phyloP scores from a whole-genome alignment of 2,888 invertebrate species.

The Gymnocheta viridis region DNA sequence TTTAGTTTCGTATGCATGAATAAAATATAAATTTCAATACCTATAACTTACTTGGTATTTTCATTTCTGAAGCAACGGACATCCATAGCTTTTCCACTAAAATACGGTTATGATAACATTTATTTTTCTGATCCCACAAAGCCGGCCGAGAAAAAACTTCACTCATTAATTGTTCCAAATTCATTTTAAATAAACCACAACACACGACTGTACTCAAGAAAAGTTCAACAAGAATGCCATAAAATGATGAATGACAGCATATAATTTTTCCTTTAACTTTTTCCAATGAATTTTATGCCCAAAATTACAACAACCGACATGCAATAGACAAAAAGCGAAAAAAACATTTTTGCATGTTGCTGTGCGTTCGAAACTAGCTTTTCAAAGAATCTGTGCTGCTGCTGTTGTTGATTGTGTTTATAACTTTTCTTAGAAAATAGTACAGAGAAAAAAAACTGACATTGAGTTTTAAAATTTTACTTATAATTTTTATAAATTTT shows the following conservation, averaged over 20 bases:
- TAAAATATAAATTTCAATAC: conserved; percentile 9
- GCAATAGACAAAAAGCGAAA: neutral
- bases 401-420: no score
- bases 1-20: neutral
- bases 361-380: neutral
- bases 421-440: no score
- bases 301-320: neutral
- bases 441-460: no score
- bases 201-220: conserved; percentile 7
- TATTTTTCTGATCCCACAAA: no score
- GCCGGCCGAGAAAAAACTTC: no score
- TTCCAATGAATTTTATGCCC: conserved; percentile 2
- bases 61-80: no score
- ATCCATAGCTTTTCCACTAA: no score
- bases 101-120: no score
- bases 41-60: no score
- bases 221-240: conserved; percentile 4
- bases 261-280: neutral
- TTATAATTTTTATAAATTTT: no score
- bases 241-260: conserved; percentile 4
- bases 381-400: no score
- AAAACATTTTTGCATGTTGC: neutral
- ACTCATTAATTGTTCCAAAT: conserved; percentile 3
- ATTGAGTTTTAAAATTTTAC: no score
- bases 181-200: conserved; percentile 16